These are phyloP conservation scores for Tipula unca DNA, from an alignment of 2,888 invertebrate species.

Conservation along the genomic window DNA sequence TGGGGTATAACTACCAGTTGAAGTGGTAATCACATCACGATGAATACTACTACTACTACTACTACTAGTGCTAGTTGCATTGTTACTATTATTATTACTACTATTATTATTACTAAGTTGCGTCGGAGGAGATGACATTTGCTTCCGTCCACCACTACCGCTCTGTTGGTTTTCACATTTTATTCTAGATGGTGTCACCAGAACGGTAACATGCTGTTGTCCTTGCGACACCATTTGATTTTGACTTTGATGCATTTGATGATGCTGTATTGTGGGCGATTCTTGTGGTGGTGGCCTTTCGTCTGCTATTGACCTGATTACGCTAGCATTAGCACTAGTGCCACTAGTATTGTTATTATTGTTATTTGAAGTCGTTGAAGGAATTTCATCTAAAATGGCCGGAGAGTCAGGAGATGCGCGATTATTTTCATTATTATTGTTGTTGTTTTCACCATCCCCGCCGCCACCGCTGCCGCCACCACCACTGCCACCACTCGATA, in stretches of 20 bases:
- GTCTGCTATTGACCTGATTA: conserved; percentile 41
- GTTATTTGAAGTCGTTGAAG: conserved; percentile 32
- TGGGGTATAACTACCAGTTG: conserved; percentile 29
- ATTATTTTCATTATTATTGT: conserved; percentile 29
- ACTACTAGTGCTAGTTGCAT: conserved; percentile 37
- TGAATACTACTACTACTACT: conserved; percentile 33
- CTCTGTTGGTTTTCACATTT: conserved; percentile 37
- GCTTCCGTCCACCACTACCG: conserved; percentile 29
- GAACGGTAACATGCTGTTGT: conserved; percentile 43
- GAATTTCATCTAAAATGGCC: conserved; percentile 34
- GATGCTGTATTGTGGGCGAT: conserved; percentile 28
- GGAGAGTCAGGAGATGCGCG: conserved; percentile 40
- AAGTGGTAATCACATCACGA: conserved; percentile 26
- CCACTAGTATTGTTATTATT: conserved; percentile 21
- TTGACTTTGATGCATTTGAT: conserved; percentile 27
- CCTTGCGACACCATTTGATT: conserved; percentile 32
- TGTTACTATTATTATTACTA: conserved; percentile 31
- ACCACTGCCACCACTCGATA: conserved; percentile 29
- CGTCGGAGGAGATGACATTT: conserved; percentile 23
- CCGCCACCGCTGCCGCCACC: conserved; percentile 33
- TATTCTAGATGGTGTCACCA: conserved; percentile 45
- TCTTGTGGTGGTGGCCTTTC: conserved; percentile 33
- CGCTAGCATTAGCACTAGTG: conserved; percentile 31
- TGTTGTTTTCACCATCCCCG: conserved; percentile 28
- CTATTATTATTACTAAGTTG: conserved; percentile 31